Base-by-base conservation (phyloP, 2,113 vertebrate species). In the Bothrops jararaca region DNA sequence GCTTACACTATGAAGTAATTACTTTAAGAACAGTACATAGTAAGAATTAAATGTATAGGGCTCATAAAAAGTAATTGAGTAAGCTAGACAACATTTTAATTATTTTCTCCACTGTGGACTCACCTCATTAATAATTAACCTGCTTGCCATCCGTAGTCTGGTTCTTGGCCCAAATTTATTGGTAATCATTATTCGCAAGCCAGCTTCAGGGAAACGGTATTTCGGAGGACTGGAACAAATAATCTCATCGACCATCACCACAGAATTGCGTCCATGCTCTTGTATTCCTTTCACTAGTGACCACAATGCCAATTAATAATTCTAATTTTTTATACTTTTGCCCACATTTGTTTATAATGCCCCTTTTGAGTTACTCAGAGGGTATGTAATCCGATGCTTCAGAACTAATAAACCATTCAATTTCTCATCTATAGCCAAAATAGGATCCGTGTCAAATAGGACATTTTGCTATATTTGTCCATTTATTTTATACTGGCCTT, bases 161-260 rank as follows among this genome's bases (percentile, higher is more conserved):
- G 99, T 99, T 96, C 99, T 98, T 87, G 99, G 99, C 92, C 98
- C 99, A 89, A 99, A 99, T 86, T 99, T 99, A 93, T 98, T 99
- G 29, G 99, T 99, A 95, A 99, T 98, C 99, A 99, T 99, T 86
- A 99, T 96, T 29, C 99, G 98, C 13, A 99, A 97, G 20, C 99
- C 99, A 0, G 99, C 99, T 95, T 99, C 99, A 0, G 99, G 99
- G 92, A 99, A 99, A n/a, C 97, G 98, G 96, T 98, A 99, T 91
- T 99, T 99, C 26, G 99, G 98, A 0, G 99, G 99, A 91, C 98
- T 99, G 97, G 98, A 98, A 94, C 98, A 98, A 96, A 99, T 98
- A 95, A 99, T 98, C 97, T 99, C 99, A 88, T 99, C 99, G 96
- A 99, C 99, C 99, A 99, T 99, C 95, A 99, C 98, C 96, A 99